These are phyloP conservation scores for Rosalia funebris DNA, from an alignment of 2,888 invertebrate species.

Conservation along the genomic window DNA sequence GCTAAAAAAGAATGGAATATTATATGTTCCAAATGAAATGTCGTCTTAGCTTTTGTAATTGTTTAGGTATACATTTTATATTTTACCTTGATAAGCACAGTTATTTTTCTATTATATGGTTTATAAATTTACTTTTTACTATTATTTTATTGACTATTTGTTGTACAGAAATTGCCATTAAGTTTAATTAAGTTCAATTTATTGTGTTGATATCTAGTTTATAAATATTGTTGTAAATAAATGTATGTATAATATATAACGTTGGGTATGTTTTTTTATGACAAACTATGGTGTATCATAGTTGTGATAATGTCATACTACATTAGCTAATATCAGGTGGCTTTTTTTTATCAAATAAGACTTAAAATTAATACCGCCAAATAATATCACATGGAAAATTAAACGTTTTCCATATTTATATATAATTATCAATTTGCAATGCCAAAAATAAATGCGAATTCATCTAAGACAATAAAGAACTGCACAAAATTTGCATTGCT, in stretches of 20 bases:
- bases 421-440: too few relatives aligned
- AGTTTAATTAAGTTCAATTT: slow-evolving; percentile 27
- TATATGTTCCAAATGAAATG: slow-evolving; percentile 37
- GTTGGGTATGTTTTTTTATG: too few relatives aligned
- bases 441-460: too few relatives aligned
- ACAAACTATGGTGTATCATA: too few relatives aligned
- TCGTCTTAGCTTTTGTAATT: slow-evolving; percentile 20
- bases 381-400: too few relatives aligned
- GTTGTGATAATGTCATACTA: too few relatives aligned
- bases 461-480: too few relatives aligned
- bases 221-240: slow-evolving; percentile 34
- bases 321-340: too few relatives aligned
- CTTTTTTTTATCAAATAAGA: too few relatives aligned
- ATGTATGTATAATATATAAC: slow-evolving; percentile 9
- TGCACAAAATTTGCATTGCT: too few relatives aligned
- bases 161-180: slow-evolving; percentile 32
- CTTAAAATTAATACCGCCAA: too few relatives aligned
- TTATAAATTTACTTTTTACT: slow-evolving; percentile 30
- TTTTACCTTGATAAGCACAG: slow-evolving; percentile 10
- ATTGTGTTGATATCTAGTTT: slow-evolving; percentile 28
- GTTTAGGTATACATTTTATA: slow-evolving; percentile 19
- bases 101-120: slow-evolving; percentile 20
- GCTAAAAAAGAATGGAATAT: slow-evolving; percentile 73
- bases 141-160: slow-evolving; percentile 20
- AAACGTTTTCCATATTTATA: too few relatives aligned